These are phyloP conservation scores for Raja brachyura DNA, from an alignment of 2,113 vertebrate species.

Conservation along the genomic window DNA sequence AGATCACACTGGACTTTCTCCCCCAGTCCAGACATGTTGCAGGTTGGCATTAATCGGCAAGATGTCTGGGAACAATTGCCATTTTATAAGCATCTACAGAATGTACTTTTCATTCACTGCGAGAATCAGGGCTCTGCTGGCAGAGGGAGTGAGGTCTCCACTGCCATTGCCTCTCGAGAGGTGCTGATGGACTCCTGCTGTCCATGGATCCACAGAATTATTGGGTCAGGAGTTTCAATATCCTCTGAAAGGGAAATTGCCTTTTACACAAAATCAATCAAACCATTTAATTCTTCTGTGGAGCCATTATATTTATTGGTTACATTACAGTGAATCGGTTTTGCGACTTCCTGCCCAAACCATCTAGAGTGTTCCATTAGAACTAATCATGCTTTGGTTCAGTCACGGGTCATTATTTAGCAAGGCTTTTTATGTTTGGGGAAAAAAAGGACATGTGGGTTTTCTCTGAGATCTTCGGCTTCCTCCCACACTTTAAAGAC, in stretches of 20 bases:
- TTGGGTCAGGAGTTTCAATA: not conserved
- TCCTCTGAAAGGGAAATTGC: not conserved
- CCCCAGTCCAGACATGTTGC: not conserved
- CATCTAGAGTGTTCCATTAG: too few species aligned
- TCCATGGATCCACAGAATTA: not conserved
- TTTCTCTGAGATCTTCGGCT: too few species aligned
- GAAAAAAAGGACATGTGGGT: not conserved
- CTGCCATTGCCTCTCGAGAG: not conserved
- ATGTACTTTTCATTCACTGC: not conserved
- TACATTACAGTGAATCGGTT: too few species aligned
- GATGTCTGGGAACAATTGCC: constrained; percentile 9
- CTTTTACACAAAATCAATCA: not conserved
- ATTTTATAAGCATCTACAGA: constrained; percentile 38
- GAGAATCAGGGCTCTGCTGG: not conserved
- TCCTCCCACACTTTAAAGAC: too few species aligned
- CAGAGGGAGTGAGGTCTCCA: not conserved
- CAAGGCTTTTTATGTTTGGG: not conserved
- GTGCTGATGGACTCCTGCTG: not conserved
- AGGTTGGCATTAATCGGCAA: not conserved
- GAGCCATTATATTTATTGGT: not conserved
- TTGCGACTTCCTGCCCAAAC: not conserved
- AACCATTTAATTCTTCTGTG: not conserved
- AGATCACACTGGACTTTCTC: constrained; percentile 17
- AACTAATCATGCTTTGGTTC: not conserved
- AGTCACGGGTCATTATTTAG: not conserved